Evolutionary conservation across 2,888 invertebrate species (phyloP).

Genomic region (Blera fallax): DNA sequence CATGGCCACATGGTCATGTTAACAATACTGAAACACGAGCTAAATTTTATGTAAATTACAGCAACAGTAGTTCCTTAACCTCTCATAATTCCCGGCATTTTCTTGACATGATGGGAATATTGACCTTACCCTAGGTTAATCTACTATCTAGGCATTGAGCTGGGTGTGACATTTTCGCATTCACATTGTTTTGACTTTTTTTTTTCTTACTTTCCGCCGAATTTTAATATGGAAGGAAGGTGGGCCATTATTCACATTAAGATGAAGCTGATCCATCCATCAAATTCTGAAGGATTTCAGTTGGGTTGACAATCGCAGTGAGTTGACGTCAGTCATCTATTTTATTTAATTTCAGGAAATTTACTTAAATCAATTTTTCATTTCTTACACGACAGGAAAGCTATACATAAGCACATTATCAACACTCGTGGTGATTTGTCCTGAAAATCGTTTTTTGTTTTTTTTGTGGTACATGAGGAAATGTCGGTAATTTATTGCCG

Average conservation of each 20-base stretch:
- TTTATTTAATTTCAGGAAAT: conserved; percentile 29
- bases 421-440: conserved; percentile 11
- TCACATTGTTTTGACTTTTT: neutral
- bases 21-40: neutral
- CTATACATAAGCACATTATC: neutral
- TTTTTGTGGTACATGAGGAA: neutral
- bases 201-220: neutral
- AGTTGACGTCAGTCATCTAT: conserved; percentile 10
- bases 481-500: neutral
- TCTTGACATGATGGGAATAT: conserved; percentile 1
- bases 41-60: conserved; percentile 6
- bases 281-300: neutral
- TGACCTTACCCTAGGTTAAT: conserved; percentile 24
- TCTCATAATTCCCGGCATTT: conserved; percentile 1
- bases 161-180: conserved; percentile 3
- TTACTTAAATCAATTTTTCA: conserved; percentile 34
- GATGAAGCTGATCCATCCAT: conserved; percentile 23
- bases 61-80: conserved; percentile 14
- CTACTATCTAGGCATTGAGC: neutral
- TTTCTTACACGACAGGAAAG: neutral
- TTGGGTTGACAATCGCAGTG: neutral
- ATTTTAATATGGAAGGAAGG: conserved; percentile 5
- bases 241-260: conserved; percentile 21
- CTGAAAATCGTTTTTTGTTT: neutral
- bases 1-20: neutral